Evolutionary conservation across 2,888 invertebrate species (phyloP).

Genomic region (Ommatoiulus sabulosus): DNA sequence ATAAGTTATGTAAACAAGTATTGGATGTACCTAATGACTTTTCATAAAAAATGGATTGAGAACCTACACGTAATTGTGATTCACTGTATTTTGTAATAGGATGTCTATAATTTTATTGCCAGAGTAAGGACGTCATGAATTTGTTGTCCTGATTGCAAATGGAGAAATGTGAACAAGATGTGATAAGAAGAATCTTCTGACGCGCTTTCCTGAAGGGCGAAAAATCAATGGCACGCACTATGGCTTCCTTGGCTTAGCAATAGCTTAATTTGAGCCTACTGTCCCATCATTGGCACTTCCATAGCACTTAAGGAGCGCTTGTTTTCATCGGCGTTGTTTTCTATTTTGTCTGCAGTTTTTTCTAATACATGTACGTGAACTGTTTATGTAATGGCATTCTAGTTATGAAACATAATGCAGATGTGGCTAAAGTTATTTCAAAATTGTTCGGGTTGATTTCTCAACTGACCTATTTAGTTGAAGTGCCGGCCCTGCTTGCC

Average conservation of each 20-base stretch:
- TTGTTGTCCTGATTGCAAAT: conserved; percentile 11
- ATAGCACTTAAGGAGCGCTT: not conserved
- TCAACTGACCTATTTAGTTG: conserved; percentile 17
- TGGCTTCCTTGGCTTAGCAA: not conserved
- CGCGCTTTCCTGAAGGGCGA: not conserved
- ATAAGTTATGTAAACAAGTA: too few species aligned
- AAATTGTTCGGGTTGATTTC: conserved; percentile 31
- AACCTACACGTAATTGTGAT: too few species aligned
- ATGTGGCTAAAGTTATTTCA: conserved; percentile 30
- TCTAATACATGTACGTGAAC: conserved; percentile 22
- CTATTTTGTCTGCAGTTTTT: conserved; percentile 11
- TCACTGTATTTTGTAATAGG: too few species aligned
- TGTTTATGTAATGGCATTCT: conserved; percentile 9
- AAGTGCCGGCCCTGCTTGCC: not conserved
- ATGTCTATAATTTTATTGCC: not conserved
- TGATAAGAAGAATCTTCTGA: not conserved
- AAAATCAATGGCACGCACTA: not conserved
- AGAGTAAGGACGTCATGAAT: not conserved
- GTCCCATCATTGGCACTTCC: conserved; percentile 40
- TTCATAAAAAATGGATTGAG: too few species aligned
- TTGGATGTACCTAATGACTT: too few species aligned
- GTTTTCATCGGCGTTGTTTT: conserved; percentile 19
- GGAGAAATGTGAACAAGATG: conserved; percentile 21
- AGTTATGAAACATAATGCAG: conserved; percentile 29
- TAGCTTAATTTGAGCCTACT: conserved; percentile 39